Conservation (phyloP, 1,140 invertebrate species). For the Bombus pyrosoma region DNA sequence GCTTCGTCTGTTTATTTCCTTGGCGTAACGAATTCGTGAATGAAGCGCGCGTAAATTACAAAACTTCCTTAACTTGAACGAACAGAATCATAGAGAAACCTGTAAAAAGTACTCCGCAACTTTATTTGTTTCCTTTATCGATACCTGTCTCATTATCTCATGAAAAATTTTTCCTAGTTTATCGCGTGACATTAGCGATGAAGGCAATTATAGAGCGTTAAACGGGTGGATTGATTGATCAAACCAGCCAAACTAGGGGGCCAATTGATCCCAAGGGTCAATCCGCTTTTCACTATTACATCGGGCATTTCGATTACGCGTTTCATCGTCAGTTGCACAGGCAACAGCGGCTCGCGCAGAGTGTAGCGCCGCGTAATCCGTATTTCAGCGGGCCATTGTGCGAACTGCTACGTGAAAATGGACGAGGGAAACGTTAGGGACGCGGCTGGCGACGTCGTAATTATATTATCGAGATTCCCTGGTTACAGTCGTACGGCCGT, state of each 20-base stretch:
- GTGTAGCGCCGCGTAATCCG: constrained; percentile 21
- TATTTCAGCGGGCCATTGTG: constrained; percentile 11
- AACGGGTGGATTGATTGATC: constrained; percentile 19
- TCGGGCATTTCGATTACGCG: constrained; percentile 25
- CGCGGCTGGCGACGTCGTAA: constrained; percentile 31
- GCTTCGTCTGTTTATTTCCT: constrained; percentile 50
- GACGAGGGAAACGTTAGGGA: constrained; percentile 12
- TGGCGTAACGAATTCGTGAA: not conserved
- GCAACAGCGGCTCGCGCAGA: not conserved
- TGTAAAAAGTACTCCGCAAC: not conserved
- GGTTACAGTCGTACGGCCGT: constrained; percentile 34
- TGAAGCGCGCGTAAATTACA: not conserved
- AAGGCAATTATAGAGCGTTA: not conserved
- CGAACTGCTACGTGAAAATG: constrained; percentile 9
- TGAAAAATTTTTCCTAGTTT: not conserved
- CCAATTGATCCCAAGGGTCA: constrained; percentile 5
- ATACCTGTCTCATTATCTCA: rapidly evolving
- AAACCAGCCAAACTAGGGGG: not conserved
- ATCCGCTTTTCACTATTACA: constrained; percentile 40
- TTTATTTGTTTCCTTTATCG: not conserved
- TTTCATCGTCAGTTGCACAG: constrained; percentile 37
- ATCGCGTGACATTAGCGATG: not conserved
- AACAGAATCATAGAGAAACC: not conserved
- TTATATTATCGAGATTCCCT: constrained; percentile 58
- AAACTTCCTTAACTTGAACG: not conserved